Evolutionary conservation across 2,888 invertebrate genomes (phyloP).

Genomic region (Ariolimax columbianus): DNA sequence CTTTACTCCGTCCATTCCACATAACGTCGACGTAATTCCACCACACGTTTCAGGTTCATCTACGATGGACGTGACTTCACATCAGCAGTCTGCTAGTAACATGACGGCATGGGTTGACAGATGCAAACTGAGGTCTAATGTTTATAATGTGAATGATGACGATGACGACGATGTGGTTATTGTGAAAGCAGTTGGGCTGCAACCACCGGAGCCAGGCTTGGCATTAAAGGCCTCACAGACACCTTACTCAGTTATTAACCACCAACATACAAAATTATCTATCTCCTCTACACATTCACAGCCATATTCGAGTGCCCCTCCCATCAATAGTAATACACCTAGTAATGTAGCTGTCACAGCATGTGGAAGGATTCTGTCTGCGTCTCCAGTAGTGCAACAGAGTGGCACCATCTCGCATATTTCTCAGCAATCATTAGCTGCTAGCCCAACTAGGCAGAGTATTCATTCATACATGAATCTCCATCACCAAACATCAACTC

Average conservation of each 20-base stretch:
- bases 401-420: background rate
- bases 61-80: background rate
- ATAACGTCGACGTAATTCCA: background rate
- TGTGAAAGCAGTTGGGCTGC: constrained; percentile 44
- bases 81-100: background rate
- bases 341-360: background rate
- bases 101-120: too few relatives aligned
- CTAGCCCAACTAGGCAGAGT: constrained; percentile 30
- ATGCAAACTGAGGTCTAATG: too few relatives aligned
- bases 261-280: background rate
- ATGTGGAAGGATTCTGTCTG: background rate
- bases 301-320: background rate
- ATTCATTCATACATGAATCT: constrained; percentile 13
- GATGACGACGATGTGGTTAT: constrained; percentile 50
- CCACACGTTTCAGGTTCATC: background rate
- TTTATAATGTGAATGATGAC: background rate
- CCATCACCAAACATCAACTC: constrained; percentile 3
- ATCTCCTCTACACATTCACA: background rate
- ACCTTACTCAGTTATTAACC: background rate
- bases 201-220: constrained; percentile 26
- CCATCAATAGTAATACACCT: background rate
- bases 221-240: constrained; percentile 3
- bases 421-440: constrained; percentile 5
- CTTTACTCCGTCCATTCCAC: background rate
- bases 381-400: background rate